Base-by-base conservation (phyloP, 2,797 vertebrate species). In the Buceros bicornis region DNA sequence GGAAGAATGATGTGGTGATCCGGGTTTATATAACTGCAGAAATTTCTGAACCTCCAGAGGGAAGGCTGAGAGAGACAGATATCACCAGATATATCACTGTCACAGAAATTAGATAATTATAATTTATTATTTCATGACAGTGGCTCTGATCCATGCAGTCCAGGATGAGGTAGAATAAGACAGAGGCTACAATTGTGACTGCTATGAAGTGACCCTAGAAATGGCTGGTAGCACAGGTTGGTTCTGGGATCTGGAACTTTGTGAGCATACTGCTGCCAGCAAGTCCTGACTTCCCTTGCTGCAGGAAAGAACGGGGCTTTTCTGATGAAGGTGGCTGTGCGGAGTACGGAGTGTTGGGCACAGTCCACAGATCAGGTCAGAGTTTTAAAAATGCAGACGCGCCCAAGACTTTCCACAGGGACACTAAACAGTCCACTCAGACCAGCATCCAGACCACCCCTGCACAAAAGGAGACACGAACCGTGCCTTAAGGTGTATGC, bases 371-470 rank as follows among this genome's bases (percentile, higher is more conserved):
- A 13, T 1, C 13, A 80, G 15, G 13, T 65, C 54, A 57, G 40
- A 45, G 35, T 35, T 10, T 8, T 48, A 19, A 82, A 92, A 87
- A 82, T 80, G 73, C 7, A 2, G 28, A 50, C 0, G 73, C 53
- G 64, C 10, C 7, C 20, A 35, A 48, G 31, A 13, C 6, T 72
- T 56, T 58, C 15, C 21, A 31, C 7, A 26, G 26, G 26, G n/a
- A 56, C 0, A 0, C 5, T 16, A 21, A 22, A 3, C 16, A n/a
- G 11, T 58, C 48, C 10, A 15, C 35, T 43, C 2, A 1, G 71
- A 40, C 3, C 40, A 80, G 14, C 21, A 62, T 33, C 10, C 47
- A 85, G 11, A 16, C 20, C 24, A 73, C 17, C 15, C 15, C 4
- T 60, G 16, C 14, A 53, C 48, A 51, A 82, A 74, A 48, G 22